A percentile compares a stretch with the other conserved stretches of the same genome.
Conservation (phyloP, 2,113 vertebrate species). For the Grantiella picta region DNA sequence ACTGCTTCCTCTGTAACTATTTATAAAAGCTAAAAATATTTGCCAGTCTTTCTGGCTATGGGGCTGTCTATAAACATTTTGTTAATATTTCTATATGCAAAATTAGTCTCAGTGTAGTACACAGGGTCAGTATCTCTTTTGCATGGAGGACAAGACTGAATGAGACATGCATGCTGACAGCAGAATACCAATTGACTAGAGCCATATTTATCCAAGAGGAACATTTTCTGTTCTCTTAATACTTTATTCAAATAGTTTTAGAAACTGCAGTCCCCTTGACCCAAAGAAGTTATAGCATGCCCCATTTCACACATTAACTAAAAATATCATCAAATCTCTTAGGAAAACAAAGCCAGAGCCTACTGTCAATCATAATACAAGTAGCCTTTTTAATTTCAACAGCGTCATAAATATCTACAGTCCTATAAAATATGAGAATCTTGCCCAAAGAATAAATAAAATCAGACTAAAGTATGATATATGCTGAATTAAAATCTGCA, state of each 20-base stretch:
- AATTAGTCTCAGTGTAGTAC: neutral
- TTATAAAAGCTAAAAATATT: neutral
- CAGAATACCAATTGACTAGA: conserved; percentile 10
- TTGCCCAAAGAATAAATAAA: neutral
- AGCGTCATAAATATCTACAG: neutral
- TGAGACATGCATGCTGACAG: neutral
- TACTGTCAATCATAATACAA: neutral
- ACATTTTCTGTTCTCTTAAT: neutral
- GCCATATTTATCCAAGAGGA: neutral
- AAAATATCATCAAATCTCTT: neutral
- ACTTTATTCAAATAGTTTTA: neutral
- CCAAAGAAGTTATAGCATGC: neutral
- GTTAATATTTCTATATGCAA: neutral
- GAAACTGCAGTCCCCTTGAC: neutral
- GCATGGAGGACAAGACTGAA: neutral
- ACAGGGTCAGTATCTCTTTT: conserved; percentile 4
- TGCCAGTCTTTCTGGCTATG: neutral
- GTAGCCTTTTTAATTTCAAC: neutral
- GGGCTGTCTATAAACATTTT: neutral
- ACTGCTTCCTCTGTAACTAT: neutral
- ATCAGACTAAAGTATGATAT: neutral
- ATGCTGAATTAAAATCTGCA: neutral
- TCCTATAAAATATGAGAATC: neutral
- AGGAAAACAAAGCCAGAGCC: neutral
- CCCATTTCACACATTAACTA: neutral